Evolutionary conservation across 2,888 invertebrate species (phyloP), one percentile per base, ranked within the genome.

Genomic region (Halocaridina rubra): DNA sequence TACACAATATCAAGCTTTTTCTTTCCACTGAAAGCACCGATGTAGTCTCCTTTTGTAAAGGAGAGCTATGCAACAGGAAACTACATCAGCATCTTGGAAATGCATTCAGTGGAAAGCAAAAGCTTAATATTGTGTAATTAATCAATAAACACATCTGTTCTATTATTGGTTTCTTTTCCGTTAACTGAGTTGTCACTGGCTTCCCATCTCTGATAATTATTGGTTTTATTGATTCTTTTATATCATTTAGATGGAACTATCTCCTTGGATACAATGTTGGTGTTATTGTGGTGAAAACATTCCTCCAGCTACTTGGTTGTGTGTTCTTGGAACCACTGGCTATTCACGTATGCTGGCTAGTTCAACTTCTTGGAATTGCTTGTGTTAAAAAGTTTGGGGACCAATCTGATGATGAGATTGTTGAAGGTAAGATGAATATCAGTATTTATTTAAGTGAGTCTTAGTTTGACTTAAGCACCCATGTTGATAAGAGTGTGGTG

Each of bases 251-350:
- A 88, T 99, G 99, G 99, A 96, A 96, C 86, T 93, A 94, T 91
- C 91, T 99, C 19, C 91, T 99, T 32, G 94, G 95, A 1, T 99
- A 98, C 92, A 98, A 96, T 90, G 95, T 98, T 57, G 91, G 94
- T 30, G 98, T 98, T 24, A 97, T 99, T 87, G 93, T 96, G 24
- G 92, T 95, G 80, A 99, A 99, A 92, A 94, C 97, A 7, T 91
- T 95, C 76, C 93, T 99, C 46, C 96, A 98, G 93, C 94, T 99
- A 89, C 93, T 97, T 3, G 98, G 98, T 13, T 99, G 99, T 90
- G 94, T 98, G 69, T 96, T 96, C 89, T 89, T 92, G 82, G 82
- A 90, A 92, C 89, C 93, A 92, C 75, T 97, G 88, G 90, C 91
- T 80, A 88, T 89, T 19, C 90, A 92, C 80, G 91, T 92, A 61